phyloP scores from a whole-genome alignment of 1,140 invertebrate genomes.

The Rhizoglyphus robini region DNA sequence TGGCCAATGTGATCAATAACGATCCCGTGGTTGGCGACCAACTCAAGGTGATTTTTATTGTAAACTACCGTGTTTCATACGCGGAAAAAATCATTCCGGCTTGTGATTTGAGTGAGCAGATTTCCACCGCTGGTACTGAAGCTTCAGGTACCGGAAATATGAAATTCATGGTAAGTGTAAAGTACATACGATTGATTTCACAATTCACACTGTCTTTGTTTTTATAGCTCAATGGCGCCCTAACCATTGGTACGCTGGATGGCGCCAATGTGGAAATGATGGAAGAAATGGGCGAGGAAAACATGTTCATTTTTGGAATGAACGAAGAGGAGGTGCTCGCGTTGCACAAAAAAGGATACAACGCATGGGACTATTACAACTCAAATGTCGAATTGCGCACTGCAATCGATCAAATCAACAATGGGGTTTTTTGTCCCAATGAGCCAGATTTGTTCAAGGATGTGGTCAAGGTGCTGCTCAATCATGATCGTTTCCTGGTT shows the following conservation, averaged over 20 bases:
- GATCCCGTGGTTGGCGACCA: no score
- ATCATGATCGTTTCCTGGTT: no score
- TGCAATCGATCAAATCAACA: no score
- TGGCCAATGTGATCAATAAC: slow-evolving; percentile 68
- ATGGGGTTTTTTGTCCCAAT: slow-evolving; percentile 87
- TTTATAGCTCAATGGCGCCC: slow-evolving; percentile 72
- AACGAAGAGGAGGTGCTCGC: slow-evolving; percentile 76
- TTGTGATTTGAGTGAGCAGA: slow-evolving; percentile 87
- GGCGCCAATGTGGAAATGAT: slow-evolving; percentile 99
- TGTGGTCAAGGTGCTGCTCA: no score
- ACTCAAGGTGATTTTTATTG: slow-evolving; percentile 86
- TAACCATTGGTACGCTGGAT: slow-evolving; percentile 98
- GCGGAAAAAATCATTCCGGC: slow-evolving; percentile 98
- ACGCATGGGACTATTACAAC: slow-evolving; percentile 85
- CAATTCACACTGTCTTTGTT: slow-evolving; percentile 16
- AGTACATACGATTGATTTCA: no score
- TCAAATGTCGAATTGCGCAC: slow-evolving; percentile 72
- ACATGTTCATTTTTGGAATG: slow-evolving; percentile 99
- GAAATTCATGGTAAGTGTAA: slow-evolving; percentile 66
- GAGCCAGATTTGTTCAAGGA: no score
- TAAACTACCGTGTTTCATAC: slow-evolving; percentile 94
- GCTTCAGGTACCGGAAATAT: slow-evolving; percentile 90
- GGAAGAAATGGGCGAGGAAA: slow-evolving; percentile 94
- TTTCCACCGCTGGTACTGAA: slow-evolving; percentile 94
- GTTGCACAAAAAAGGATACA: slow-evolving; percentile 67